phyloP scores from a whole-genome alignment of 2,113 vertebrate species.

The Bubo bubo region DNA sequence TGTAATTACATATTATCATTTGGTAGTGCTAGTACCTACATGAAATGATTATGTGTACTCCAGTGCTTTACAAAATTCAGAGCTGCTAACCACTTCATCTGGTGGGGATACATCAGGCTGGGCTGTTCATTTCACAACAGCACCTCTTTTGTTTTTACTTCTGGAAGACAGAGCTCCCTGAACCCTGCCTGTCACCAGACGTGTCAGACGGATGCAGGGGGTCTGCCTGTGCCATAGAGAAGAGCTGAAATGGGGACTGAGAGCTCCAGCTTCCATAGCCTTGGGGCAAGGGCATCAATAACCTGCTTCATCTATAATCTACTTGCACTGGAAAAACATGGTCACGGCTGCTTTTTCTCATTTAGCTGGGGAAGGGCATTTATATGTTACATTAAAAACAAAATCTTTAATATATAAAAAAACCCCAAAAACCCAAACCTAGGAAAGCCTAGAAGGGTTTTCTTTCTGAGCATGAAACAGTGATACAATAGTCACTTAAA shows the following conservation, averaged over 20 bases:
- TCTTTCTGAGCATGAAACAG: not conserved
- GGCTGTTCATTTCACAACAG: not conserved
- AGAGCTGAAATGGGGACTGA: not conserved
- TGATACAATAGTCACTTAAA: not conserved
- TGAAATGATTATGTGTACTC: not conserved
- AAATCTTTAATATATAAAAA: not conserved
- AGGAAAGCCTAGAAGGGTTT: not conserved
- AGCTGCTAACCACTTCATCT: not conserved
- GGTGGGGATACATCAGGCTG: not conserved
- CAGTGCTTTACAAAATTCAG: not conserved
- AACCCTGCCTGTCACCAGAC: not conserved
- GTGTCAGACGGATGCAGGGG: rapidly evolving
- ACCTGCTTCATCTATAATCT: not conserved
- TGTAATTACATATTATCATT: not conserved
- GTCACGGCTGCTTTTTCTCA: not conserved
- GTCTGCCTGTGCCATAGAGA: no score
- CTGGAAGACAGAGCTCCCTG: not conserved
- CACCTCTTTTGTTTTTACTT: not conserved
- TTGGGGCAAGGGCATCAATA: not conserved
- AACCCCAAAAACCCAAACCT: not conserved
- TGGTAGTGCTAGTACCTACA: not conserved
- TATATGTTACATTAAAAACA: not conserved
- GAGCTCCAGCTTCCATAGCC: not conserved
- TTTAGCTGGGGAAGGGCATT: not conserved
- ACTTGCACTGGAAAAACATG: not conserved